Percentiles rank a stretch among this genome's conserved stretches.
Evolutionary conservation across 2,888 invertebrate genomes (phyloP).

Genomic region (Axea sp.): DNA sequence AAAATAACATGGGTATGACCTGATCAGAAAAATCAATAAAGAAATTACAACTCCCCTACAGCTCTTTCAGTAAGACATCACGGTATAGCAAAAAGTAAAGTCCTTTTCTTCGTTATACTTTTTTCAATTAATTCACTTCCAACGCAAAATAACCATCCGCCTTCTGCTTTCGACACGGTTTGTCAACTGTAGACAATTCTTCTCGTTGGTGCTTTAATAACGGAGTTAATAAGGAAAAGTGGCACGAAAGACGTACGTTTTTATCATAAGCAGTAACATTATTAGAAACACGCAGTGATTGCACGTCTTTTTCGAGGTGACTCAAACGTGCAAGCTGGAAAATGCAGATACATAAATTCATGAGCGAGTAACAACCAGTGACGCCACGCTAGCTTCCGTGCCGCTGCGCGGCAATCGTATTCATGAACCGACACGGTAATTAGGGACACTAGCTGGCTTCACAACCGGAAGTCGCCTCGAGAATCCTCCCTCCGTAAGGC

Average conservation of each 20-base stretch:
- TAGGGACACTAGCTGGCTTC: conserved; percentile 79
- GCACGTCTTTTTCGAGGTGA: conserved; percentile 66
- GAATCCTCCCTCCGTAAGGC: conserved; percentile 75
- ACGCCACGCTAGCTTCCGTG: conserved; percentile 79
- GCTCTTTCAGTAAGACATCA: neutral
- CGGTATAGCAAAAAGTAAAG: neutral
- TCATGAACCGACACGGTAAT: conserved; percentile 80
- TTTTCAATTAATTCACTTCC: no score
- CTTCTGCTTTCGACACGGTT: conserved; percentile 11
- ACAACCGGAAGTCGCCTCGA: conserved; percentile 78
- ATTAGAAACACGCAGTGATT: conserved; percentile 55
- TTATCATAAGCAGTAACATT: conserved; percentile 33
- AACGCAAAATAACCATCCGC: no score
- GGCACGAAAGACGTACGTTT: conserved; percentile 25
- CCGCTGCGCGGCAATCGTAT: conserved; percentile 77
- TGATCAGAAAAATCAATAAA: conserved; percentile 5
- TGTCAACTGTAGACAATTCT: conserved; percentile 13
- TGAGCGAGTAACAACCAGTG: conserved; percentile 79
- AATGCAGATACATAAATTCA: conserved; percentile 80
- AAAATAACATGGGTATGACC: neutral
- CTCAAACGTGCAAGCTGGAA: conserved; percentile 73
- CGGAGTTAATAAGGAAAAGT: conserved; percentile 22
- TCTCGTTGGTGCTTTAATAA: conserved; percentile 20
- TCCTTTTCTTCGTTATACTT: no score
- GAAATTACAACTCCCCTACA: neutral